Base-by-base conservation (phyloP, 2,888 invertebrate genomes). In the Xanthorhoe designata region DNA sequence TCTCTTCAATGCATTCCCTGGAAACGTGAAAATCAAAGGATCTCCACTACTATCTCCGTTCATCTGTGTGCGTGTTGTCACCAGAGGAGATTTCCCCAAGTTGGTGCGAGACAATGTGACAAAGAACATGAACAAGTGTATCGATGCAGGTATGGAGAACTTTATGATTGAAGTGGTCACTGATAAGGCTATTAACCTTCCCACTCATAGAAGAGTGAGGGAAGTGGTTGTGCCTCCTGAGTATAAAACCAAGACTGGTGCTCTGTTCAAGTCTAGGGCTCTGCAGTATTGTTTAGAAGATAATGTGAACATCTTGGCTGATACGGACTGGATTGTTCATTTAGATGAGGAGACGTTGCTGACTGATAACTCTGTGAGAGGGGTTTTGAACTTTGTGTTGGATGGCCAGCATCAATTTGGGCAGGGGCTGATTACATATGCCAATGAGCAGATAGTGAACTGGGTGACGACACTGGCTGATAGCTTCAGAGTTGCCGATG, bases 381-480 rank as follows among this genome's bases (percentile, higher is more conserved):
- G 98, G 9, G 96, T 99, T 79, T 92, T 99, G 49, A 99, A 99
- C 87, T 99, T 99, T 94, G 98, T 98, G 19, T 94, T 97, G 74
- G 98, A 98, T 90, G 99, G 98, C 0, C 98, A 97, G 84, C 97
- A 98, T 91, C 97, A 98, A 70, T 98, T 99, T 91, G 99, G 99
- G 0, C 99, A 99, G 92, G 99, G 98, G 3, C 92, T 98, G 58
- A 98, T 98, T 69, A 98, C 98, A 2, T 99, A 99, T 92, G 98
- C 99, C 5, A 99, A 98, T 91, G 98, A 98, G 88, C 96, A 98
- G 85, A 97, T 99, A 73, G 98, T 99, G 60, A 99, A 99, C 86
- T 99, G 99, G 98, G 94, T 99, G 70, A 99, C 99, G 18, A 99
- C 99, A 0, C 91, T 99, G 74, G 98, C 98, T 13, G 99, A 99